Evolutionary conservation across 2,888 invertebrate genomes (phyloP), one percentile per base, ranked within the genome.

Genomic region (Agriopis aurantiaria): DNA sequence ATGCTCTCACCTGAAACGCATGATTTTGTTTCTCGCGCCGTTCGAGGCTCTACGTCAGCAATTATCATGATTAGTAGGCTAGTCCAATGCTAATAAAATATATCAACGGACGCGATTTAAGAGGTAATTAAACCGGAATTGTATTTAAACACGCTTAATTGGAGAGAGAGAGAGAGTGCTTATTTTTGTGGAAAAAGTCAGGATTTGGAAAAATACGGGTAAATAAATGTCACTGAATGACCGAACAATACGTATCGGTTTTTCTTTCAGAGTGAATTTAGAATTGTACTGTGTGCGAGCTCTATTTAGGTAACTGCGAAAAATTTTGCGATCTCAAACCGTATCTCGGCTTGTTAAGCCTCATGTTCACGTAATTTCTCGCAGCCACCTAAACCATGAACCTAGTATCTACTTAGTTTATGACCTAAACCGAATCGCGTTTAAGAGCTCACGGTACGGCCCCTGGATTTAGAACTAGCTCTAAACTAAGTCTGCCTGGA

Each of bases 51-150:
- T 66, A 60, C 70, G 72, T 74, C 67, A 53, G 75, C 65, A 73
- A 75, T 75, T 75, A 75, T 73, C 71, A 71, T 75, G 75, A 75
- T 75, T 75, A 71, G 75, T 71, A 67, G 72, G 51, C 69, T 65
- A 68, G 68, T 55, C 68, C 72, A 48, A 49, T 46, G 66, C 66
- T 72, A 72, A 69, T 71, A 71, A 68, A 68, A 68, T 70, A 63
- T 69, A 66, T 67, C 57, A 64, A 62, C 51, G 64, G 71, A 58
- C 51, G 48, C 72, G 66, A 72, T 72, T 72, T 72, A 72, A 63
- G 63, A 66, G 65, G 60, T 64, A 65, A 65, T 65, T 63, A 63
- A 65, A 72, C 65, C 46, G 55, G 58, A 53, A 68, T 58, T 65
- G 62, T 65, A 57, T 65, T 68, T 65, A 65, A 68, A 23, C 60